Conservation (phyloP, 2,113 vertebrate species). For the Gavialis gangeticus region DNA sequence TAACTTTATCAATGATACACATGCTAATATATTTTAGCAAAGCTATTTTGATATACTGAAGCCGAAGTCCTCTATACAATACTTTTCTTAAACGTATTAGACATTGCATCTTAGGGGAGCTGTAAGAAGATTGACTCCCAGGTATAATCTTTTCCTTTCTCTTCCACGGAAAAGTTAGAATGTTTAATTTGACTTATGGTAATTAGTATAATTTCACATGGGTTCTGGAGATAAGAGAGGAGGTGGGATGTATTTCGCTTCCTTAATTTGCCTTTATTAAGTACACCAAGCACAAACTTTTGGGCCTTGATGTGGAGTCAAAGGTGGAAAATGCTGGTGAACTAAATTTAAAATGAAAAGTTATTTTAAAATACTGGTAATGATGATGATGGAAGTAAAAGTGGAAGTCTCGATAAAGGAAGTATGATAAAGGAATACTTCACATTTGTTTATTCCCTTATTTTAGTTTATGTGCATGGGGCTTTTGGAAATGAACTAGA, state of each 20-base stretch:
- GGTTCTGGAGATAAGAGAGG: conserved; percentile 12
- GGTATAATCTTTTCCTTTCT: conserved; percentile 31
- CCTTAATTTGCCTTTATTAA: conserved; percentile 51
- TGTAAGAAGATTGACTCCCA: not conserved
- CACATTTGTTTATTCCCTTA: not conserved
- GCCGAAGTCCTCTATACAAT: not conserved
- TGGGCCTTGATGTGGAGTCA: not conserved
- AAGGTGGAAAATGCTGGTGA: conserved; percentile 19
- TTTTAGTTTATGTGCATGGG: conserved; percentile 1
- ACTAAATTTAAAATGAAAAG: conserved; percentile 13
- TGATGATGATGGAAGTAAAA: not conserved
- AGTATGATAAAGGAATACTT: not conserved
- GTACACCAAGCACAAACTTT: not conserved
- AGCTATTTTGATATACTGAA: conserved; percentile 11
- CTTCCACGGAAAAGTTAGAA: conserved; percentile 12
- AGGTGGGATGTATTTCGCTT: not conserved
- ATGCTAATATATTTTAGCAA: conserved; percentile 21
- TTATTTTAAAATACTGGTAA: not conserved
- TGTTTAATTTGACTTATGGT: not conserved
- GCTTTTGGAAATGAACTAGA: not conserved
- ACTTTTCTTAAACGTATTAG: not conserved
- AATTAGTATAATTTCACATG: conserved; percentile 23
- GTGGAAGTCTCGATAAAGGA: conserved; percentile 18
- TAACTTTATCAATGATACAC: conserved; percentile 3
- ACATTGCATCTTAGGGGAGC: not conserved